phyloP scores from a whole-genome alignment of 2,113 vertebrate species.

The Rhinopithecus roxellana region DNA sequence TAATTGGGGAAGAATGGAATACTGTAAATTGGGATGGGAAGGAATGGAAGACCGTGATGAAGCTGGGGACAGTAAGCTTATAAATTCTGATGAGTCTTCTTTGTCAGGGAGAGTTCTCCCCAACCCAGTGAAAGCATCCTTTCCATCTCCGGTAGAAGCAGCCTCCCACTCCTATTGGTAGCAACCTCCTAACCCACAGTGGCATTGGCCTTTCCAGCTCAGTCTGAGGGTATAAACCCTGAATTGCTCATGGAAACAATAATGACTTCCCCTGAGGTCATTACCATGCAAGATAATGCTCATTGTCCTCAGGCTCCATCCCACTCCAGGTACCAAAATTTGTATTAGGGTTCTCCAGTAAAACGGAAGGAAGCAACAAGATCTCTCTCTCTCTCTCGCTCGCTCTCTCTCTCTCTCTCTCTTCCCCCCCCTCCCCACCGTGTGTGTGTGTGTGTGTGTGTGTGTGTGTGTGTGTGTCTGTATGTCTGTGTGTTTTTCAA shows the following conservation, averaged over 20 bases:
- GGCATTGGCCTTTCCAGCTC: background rate
- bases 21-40: background rate
- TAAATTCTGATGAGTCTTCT: background rate
- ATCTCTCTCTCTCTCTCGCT: no score
- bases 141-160: background rate
- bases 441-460: no score
- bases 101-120: background rate
- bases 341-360: background rate
- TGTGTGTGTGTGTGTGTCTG: background rate
- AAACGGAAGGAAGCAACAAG: background rate
- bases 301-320: background rate
- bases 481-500: background rate
- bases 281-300: no score
- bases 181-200: background rate
- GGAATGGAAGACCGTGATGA: background rate
- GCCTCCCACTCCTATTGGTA: background rate
- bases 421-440: rapidly evolving
- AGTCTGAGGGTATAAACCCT: background rate
- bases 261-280: background rate
- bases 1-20: background rate
- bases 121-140: background rate
- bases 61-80: background rate
- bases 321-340: background rate
- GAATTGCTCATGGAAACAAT: background rate
- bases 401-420: no score